Evolutionary conservation across 2,113 vertebrate genomes (phyloP).

Genomic region (Pterocles gutturalis): DNA sequence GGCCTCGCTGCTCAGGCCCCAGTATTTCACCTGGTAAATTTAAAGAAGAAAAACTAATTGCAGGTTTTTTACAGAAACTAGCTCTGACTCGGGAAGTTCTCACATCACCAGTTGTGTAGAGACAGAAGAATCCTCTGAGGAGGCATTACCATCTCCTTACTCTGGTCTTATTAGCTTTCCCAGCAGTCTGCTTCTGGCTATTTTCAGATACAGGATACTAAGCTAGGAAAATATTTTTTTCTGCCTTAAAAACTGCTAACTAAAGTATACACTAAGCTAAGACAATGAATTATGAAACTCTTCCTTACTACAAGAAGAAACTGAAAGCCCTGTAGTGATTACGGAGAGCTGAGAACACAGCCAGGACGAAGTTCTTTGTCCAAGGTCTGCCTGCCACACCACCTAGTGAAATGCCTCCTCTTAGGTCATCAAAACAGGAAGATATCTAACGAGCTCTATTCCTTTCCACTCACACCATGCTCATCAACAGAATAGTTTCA

Average conservation of each 20-base stretch:
- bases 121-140: background rate
- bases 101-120: background rate
- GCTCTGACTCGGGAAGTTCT: background rate
- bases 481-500: background rate
- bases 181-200: background rate
- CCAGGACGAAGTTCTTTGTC: background rate
- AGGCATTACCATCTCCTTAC: background rate
- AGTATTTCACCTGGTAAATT: background rate
- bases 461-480: background rate
- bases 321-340: background rate
- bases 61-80: background rate
- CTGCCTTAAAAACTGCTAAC: background rate
- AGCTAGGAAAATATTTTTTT: background rate
- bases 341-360: background rate
- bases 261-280: background rate
- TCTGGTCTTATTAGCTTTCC: background rate
- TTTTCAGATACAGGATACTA: background rate
- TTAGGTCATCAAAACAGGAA: background rate
- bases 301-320: background rate
- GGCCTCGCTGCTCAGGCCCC: no score
- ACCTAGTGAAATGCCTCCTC: background rate
- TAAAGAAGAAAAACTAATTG: background rate
- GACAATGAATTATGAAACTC: background rate
- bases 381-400: background rate
- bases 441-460: background rate